phyloP scores from a whole-genome alignment of 2,888 invertebrate species.

The Sinodicranocentrus sp. region DNA sequence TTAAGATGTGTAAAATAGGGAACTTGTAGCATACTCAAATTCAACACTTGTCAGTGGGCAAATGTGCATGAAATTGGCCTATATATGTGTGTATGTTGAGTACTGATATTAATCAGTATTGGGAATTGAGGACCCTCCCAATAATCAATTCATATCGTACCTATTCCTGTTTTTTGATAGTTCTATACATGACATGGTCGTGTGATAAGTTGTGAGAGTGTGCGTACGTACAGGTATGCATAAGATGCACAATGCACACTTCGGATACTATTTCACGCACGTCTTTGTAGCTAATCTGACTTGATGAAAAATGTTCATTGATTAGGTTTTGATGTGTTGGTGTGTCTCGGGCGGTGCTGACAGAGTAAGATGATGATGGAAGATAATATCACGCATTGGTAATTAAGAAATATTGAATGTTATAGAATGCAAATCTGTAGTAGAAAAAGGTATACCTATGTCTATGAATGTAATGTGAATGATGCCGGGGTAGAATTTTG shows the following conservation, averaged over 20 bases:
- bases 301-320: slow-evolving; percentile 23
- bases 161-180: no score
- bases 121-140: slow-evolving; percentile 48
- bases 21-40: not conserved
- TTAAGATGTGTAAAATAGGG: not conserved
- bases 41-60: not conserved
- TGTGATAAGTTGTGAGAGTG: no score
- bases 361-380: slow-evolving; percentile 21
- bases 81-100: not conserved
- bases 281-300: not conserved
- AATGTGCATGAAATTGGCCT: slow-evolving; percentile 29
- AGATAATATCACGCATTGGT: slow-evolving; percentile 48
- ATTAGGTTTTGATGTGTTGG: slow-evolving; percentile 21
- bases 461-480: no score
- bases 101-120: slow-evolving; percentile 18
- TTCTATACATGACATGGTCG: no score
- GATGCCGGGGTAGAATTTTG: no score
- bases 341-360: slow-evolving; percentile 26
- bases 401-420: slow-evolving; percentile 43
- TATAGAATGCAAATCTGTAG: not conserved
- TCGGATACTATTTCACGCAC: not conserved
- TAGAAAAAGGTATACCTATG: no score
- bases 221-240: no score
- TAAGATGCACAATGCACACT: slow-evolving; percentile 9
- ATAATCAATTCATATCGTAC: not conserved